These are phyloP conservation scores for Cloeon dipterum DNA, from an alignment of 2,888 invertebrate species.

Conservation along the genomic window DNA sequence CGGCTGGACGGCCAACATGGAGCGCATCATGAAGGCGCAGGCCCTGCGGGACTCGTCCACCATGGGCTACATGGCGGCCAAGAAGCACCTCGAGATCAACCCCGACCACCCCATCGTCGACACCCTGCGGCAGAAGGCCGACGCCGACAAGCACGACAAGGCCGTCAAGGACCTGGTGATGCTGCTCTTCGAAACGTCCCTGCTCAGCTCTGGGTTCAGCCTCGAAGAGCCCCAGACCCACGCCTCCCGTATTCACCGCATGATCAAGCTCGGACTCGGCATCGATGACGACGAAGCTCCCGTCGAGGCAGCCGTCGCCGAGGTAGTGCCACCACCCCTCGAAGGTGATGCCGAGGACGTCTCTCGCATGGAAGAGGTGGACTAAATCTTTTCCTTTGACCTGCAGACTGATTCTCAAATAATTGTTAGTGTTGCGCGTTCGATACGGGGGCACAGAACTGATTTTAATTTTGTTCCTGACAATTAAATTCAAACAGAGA, in stretches of 20 bases:
- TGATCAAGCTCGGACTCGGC: conserved; percentile 97
- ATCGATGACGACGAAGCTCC: conserved; percentile 81
- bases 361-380: conserved; percentile 98
- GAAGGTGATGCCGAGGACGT: conserved; percentile 83
- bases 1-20: conserved; percentile 99
- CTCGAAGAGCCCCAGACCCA: conserved; percentile 83
- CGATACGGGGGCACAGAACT: too few species aligned
- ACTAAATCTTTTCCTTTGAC: too few species aligned
- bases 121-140: conserved; percentile 71
- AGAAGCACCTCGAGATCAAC: conserved; percentile 96
- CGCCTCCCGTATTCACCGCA: conserved; percentile 86
- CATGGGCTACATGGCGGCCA: conserved; percentile 99
- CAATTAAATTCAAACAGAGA: too few species aligned
- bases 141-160: conserved; percentile 94
- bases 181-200: conserved; percentile 83
- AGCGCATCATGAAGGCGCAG: conserved; percentile 99
- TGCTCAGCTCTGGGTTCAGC: conserved; percentile 89
- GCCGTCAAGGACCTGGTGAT: conserved; percentile 95
- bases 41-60: conserved; percentile 93
- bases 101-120: conserved; percentile 89
- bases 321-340: conserved; percentile 61
- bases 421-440: too few species aligned
- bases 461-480: too few species aligned
- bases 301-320: conserved; percentile 15
- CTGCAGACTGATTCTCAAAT: too few species aligned